These are phyloP conservation scores for Melinaea marsaeus DNA, from an alignment of 2,888 invertebrate species.

Conservation along the genomic window DNA sequence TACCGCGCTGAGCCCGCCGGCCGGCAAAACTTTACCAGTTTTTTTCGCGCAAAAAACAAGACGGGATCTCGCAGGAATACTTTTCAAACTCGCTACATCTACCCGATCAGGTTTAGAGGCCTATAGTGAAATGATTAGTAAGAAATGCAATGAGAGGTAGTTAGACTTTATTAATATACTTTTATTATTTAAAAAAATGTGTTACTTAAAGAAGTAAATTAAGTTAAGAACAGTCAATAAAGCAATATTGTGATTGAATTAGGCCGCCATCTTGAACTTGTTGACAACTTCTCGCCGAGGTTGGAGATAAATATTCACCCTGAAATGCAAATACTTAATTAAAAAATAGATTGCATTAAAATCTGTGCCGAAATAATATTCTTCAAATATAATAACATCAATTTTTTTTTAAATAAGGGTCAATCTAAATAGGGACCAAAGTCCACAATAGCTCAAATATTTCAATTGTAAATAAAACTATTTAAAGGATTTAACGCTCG, in stretches of 20 bases:
- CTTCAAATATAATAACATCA: too few species aligned
- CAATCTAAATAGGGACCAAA: too few species aligned
- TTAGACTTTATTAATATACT: background rate
- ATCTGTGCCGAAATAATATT: too few species aligned
- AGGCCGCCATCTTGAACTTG: constrained; percentile 29
- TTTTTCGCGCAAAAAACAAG: constrained; percentile 72
- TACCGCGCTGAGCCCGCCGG: constrained; percentile 30
- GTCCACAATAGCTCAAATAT: too few species aligned
- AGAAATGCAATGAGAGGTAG: constrained; percentile 3
- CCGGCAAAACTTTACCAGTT: constrained; percentile 59
- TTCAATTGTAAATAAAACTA: too few species aligned
- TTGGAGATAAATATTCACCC: constrained; percentile 32
- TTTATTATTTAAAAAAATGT: background rate
- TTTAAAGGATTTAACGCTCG: too few species aligned
- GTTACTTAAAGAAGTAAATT: constrained; percentile 5
- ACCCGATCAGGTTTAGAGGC: constrained; percentile 35
- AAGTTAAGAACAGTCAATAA: constrained; percentile 44
- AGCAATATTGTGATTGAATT: constrained; percentile 46
- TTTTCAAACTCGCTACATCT: constrained; percentile 40
- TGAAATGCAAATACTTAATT: constrained; percentile 33
- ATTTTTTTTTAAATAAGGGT: too few species aligned
- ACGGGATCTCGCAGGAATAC: constrained; percentile 43
- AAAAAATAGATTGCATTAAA: background rate
- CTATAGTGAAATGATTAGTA: background rate
- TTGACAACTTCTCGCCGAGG: constrained; percentile 31